Base-by-base conservation (phyloP, 2,113 vertebrate genomes). In the Spilogale gracilis region DNA sequence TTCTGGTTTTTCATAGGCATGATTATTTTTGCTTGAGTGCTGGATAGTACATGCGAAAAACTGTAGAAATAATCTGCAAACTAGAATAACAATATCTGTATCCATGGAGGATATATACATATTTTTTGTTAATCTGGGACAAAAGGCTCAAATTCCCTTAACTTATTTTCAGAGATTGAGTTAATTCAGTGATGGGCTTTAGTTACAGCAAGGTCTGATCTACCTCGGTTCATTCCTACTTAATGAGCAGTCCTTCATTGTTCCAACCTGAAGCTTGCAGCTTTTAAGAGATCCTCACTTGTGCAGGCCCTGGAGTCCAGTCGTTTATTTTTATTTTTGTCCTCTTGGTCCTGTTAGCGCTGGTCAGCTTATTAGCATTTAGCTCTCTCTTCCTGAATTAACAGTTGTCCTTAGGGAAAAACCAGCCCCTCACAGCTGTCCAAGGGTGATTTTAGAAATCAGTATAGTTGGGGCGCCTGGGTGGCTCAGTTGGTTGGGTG, bases 371-470 rank as follows among this genome's bases (percentile, higher is more conserved):
- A 30, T 48, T 80, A 43, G 32, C 0, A 23, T 85, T 71, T 56
- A 87, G 12, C 18, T 83, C 18, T 18, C 8, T 88, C 5, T 85
- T 52, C 16, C 30, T 20, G 16, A 94, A 56, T 84, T 88, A 63
- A 20, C 23, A 87, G 18, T 78, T 74, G 12, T 5, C 16, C 5
- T 10, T 73, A 63, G 61, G 9, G 30, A 94, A 94, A 93, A 81
- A 3, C 63, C 67, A 27, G 0, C 16, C 23, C 23, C 43, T 95
- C 14, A 60, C 0, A 60, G 17, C 6, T 87, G 83, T 16, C 52
- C 54, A 84, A 95, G 14, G 3, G 43, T 73, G 67, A 93, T 95
- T 65, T 10, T 76, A 60, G 82, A 95, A 79, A 65, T 86, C 9
- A 82, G 4, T 58, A 16, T 52, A n/a, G 8, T 16, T 89, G 56